Conservation (phyloP, 2,113 vertebrate species). For the Seriola quinqueradiata region DNA sequence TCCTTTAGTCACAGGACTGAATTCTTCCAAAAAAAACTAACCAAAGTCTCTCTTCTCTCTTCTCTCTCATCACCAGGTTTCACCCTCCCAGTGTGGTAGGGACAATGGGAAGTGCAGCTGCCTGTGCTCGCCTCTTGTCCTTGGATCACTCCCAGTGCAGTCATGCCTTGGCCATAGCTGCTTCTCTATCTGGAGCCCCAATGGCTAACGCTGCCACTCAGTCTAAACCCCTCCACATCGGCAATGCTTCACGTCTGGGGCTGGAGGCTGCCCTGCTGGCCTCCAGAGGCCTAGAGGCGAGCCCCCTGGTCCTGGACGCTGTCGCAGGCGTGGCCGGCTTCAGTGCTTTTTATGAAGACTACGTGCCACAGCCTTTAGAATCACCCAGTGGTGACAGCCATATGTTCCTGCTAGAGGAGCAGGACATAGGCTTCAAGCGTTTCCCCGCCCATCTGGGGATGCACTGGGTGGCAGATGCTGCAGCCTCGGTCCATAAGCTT, state of each 20-base stretch:
- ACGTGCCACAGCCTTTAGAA: conserved; percentile 80
- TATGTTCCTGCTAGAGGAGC: conserved; percentile 88
- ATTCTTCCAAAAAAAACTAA: conserved; percentile 47
- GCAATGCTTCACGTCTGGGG: conserved; percentile 89
- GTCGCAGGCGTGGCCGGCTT: conserved; percentile 89
- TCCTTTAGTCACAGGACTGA: not conserved
- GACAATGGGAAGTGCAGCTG: conserved; percentile 90
- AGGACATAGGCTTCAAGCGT: conserved; percentile 91
- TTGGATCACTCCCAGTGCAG: conserved; percentile 81
- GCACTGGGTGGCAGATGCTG: conserved; percentile 93
- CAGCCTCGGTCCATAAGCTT: conserved; percentile 84
- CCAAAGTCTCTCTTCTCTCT: conserved; percentile 11
- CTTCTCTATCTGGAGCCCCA: conserved; percentile 90
- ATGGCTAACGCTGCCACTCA: conserved; percentile 94
- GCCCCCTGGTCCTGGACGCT: conserved; percentile 84
- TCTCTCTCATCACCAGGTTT: conserved; percentile 81
- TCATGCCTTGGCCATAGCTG: conserved; percentile 89
- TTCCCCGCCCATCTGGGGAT: conserved; percentile 93
- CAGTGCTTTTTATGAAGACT: conserved; percentile 89
- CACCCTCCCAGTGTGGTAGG: conserved; percentile 92
- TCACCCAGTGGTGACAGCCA: conserved; percentile 65
- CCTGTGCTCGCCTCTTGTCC: conserved; percentile 86
- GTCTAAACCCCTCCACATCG: conserved; percentile 90
- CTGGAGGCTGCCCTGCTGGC: conserved; percentile 90
- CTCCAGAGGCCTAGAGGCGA: conserved; percentile 88